Conservation (phyloP, 2,888 invertebrate species). For the Pristionchus arcanus region DNA sequence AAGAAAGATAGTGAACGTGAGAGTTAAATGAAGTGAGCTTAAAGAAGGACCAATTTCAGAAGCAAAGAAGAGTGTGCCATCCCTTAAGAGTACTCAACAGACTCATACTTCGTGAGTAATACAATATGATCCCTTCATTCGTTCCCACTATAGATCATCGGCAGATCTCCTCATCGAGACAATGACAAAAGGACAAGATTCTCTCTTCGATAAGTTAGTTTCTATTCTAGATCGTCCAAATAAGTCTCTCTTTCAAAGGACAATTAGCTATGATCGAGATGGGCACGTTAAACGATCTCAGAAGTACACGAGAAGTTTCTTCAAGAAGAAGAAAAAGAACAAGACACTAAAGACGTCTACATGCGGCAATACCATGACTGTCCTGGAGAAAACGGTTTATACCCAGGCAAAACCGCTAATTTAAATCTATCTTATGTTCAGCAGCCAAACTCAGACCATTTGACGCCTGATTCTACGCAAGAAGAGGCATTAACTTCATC, state of each 20-base stretch:
- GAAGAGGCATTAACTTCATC: not conserved
- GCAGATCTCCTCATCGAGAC: slow-evolving; percentile 18
- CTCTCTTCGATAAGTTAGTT: not conserved
- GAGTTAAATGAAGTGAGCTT: not conserved
- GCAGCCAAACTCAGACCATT: not conserved
- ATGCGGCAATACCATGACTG: not conserved
- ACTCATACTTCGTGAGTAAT: slow-evolving; percentile 3
- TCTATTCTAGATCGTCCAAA: not conserved
- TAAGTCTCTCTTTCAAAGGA: not conserved
- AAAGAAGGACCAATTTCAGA: not conserved
- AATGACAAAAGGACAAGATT: not conserved
- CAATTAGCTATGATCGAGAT: not conserved
- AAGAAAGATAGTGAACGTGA: not conserved
- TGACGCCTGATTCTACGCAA: not conserved
- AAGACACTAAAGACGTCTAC: not conserved
- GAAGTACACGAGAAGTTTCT: not conserved
- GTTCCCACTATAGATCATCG: not conserved
- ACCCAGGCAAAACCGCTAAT: not conserved
- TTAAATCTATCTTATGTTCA: not conserved
- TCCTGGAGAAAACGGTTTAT: not conserved
- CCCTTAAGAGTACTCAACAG: slow-evolving; percentile 7
- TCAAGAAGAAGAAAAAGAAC: slow-evolving; percentile 3
- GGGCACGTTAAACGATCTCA: not conserved
- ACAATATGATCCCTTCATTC: not conserved
- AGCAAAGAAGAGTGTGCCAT: not conserved